Evolutionary conservation across 2,797 vertebrate genomes (phyloP).

Genomic region (Enteromius paludinosus): DNA sequence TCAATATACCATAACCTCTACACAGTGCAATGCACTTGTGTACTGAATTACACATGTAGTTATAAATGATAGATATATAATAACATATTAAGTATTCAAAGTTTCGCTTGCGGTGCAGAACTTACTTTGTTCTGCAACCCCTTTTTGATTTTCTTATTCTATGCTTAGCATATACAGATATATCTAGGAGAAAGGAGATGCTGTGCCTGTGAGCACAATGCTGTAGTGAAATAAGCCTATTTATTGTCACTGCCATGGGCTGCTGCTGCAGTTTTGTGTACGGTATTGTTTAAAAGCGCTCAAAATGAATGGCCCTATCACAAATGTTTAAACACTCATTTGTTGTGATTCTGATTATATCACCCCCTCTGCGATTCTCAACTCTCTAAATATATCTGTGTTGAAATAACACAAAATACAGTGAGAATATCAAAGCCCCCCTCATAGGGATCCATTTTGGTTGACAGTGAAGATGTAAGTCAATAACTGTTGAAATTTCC

Average conservation of each 20-base stretch:
- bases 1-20: neutral
- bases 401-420: slow-evolving; percentile 45
- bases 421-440: slow-evolving; percentile 26
- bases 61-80: slow-evolving; percentile 6
- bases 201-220: slow-evolving; percentile 5
- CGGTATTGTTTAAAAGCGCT: slow-evolving; percentile 66
- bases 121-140: neutral
- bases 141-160: neutral
- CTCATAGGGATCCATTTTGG: slow-evolving; percentile 50
- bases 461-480: slow-evolving; percentile 22
- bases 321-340: slow-evolving; percentile 51
- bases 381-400: slow-evolving; percentile 41
- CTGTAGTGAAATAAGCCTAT: slow-evolving; percentile 71
- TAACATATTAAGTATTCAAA: neutral
- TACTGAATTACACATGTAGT: slow-evolving; percentile 8
- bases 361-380: slow-evolving; percentile 38
- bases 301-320: slow-evolving; percentile 48
- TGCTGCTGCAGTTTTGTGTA: slow-evolving; percentile 55
- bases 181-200: slow-evolving; percentile 3
- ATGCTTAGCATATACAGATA: neutral
- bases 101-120: slow-evolving; percentile 22
- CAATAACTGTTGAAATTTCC: slow-evolving; percentile 31
- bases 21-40: slow-evolving; percentile 2
- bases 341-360: slow-evolving; percentile 57
- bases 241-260: slow-evolving; percentile 71